Conservation (phyloP, 1,140 invertebrate genomes). For the Gonioctena quinquepunctata region DNA sequence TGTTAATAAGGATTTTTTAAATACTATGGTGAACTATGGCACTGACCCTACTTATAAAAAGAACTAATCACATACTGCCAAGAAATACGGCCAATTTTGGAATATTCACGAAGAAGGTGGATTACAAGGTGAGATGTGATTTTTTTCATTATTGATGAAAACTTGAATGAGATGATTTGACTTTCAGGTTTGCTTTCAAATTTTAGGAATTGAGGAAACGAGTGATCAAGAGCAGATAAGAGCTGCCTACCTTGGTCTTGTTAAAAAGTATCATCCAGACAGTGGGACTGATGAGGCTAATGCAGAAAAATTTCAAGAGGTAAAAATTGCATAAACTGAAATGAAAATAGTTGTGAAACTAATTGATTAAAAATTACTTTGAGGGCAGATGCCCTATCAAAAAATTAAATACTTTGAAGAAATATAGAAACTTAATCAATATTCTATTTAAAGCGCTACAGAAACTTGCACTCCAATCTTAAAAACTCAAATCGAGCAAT, state of each 20-base stretch:
- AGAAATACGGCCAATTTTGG: conserved; percentile 1
- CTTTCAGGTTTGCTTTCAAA: conserved; percentile 67
- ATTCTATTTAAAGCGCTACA: too few relatives aligned
- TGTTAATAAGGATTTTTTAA: too few relatives aligned
- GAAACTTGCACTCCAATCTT: too few relatives aligned
- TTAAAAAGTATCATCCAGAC: conserved; percentile 83
- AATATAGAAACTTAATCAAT: too few relatives aligned
- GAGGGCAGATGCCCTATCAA: too few relatives aligned
- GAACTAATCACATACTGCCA: not conserved
- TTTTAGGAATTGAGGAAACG: conserved; percentile 67
- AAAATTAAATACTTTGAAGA: too few relatives aligned
- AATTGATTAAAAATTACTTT: too few relatives aligned
- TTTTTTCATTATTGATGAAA: conserved; percentile 9
- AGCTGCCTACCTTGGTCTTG: conserved; percentile 72
- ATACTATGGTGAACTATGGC: not conserved
- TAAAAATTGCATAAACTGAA: too few relatives aligned
- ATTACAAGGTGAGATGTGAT: not conserved
- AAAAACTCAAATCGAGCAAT: too few relatives aligned
- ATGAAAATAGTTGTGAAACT: too few relatives aligned
- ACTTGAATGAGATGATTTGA: conserved; percentile 9
- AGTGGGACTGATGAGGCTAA: conserved; percentile 69
- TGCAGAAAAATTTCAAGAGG: conserved; percentile 72
- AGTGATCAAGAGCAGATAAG: conserved; percentile 74
- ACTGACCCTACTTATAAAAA: not conserved
- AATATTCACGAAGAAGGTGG: conserved; percentile 5